Evolutionary conservation across 2,113 vertebrate species (phyloP).

Genomic region (Oncorhynchus keta): DNA sequence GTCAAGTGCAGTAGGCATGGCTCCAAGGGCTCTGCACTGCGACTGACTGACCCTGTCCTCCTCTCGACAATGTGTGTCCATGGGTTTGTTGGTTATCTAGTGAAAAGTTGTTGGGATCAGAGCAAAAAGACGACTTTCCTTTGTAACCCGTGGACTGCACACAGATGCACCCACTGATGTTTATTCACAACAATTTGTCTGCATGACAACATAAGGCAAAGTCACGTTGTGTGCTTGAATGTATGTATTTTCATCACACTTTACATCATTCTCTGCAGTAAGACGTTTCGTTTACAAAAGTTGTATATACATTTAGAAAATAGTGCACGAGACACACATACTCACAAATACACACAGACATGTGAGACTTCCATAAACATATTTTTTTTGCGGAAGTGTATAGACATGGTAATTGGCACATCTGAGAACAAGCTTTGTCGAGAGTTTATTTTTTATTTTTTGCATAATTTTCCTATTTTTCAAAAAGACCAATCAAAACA

Average conservation of each 20-base stretch:
- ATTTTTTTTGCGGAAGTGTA: slow-evolving; percentile 1
- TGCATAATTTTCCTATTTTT: slow-evolving; percentile 44
- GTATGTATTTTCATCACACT: slow-evolving; percentile 46
- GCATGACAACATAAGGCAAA: not conserved
- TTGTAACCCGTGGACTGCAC: too few relatives aligned
- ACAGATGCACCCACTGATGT: not conserved
- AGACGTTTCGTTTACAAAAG: slow-evolving; percentile 52
- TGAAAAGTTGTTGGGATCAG: too few relatives aligned
- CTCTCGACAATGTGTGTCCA: too few relatives aligned
- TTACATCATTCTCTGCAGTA: slow-evolving; percentile 3
- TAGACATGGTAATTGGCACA: slow-evolving; percentile 66
- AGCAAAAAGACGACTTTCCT: too few relatives aligned
- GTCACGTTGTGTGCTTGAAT: slow-evolving; percentile 32
- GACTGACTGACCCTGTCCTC: too few relatives aligned
- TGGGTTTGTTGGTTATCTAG: too few relatives aligned
- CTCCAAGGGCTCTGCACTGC: too few relatives aligned
- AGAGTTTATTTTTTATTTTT: not conserved
- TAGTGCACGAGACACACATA: slow-evolving; percentile 21
- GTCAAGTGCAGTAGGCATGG: too few relatives aligned
- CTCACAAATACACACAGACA: slow-evolving; percentile 21
- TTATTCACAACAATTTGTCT: not conserved
- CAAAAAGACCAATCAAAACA: slow-evolving; percentile 37
- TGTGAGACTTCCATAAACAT: slow-evolving; percentile 6
- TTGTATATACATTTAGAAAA: slow-evolving; percentile 52
- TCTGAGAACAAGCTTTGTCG: slow-evolving; percentile 40